Base-by-base conservation (phyloP, 2,113 vertebrate species). In the Neodontobutis hainanensis region DNA sequence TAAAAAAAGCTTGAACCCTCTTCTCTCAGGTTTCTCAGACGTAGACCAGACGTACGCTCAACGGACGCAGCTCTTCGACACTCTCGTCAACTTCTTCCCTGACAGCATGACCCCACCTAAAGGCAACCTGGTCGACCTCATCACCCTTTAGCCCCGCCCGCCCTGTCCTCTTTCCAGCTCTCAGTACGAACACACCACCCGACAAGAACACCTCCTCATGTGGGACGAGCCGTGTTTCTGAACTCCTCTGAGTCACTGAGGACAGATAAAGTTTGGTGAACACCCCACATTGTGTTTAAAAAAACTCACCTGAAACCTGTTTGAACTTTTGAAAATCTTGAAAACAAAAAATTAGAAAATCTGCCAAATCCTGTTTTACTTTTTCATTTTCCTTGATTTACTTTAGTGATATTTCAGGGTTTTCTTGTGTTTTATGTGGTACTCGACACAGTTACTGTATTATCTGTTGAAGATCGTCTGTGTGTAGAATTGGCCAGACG, bases 41-140 rank as follows among this genome's bases (percentile, higher is more conserved):
- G 95, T 99, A 42, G 97, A 99, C 87, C 95, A 98, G 90, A 98
- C 95, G 0, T 99, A 99, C 1, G 96, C 96, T 75, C 97, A 98
- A 89, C 94, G 97, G 82, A 98, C 97, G 49, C 96, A 97, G 84
- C 96, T 99, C 64, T 99, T 99, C 78, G 97, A 99, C 91, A 98
- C 94, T 0, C 92, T 99, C 40, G 97, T 99, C 82, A 98, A 97
- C 90, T 99, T 99, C 92, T 99, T 99, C 84, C 97, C 97, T 0
- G 97, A 99, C 93, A 98, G 94, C 92, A 99, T 99, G 97, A 98
- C 97, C 49, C 97, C 97, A 27, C 97, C 97, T 15, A 99, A 98
- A 88, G 97, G 97, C 91, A 99, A 99, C 91, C 88, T 99, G 83
- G 97, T 99, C 1, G 97, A 99, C 90, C 96, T 99, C 86, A 99